Percentiles rank a stretch among this genome's conserved stretches.
Conservation (phyloP, 2,113 vertebrate genomes). For the Aegypius monachus region DNA sequence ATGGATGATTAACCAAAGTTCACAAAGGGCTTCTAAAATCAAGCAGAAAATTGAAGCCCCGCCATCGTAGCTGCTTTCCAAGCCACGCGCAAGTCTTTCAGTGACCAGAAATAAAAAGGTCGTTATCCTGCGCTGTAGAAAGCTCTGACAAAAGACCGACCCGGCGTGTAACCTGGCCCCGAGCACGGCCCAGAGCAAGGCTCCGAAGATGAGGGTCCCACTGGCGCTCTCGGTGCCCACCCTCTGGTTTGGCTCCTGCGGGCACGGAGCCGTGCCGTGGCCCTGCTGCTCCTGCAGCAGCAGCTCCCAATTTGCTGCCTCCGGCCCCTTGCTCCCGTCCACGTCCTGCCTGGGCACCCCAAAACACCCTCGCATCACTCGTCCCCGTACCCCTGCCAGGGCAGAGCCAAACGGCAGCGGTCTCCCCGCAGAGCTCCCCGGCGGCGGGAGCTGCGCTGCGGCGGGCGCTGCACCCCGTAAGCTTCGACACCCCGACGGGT, state of each 20-base stretch:
- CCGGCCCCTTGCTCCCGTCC: neutral
- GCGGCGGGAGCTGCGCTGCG: fast-evolving
- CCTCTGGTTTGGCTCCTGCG: neutral
- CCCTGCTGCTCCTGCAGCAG: neutral
- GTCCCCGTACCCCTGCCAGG: fast-evolving
- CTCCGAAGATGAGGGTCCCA: neutral
- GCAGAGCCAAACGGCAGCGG: neutral
- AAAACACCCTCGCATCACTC: fast-evolving
- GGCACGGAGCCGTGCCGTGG: fast-evolving
- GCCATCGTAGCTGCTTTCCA: neutral
- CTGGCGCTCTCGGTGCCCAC: neutral
- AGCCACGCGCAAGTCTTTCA: neutral
- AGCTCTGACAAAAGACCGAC: neutral
- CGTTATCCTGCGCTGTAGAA: neutral
- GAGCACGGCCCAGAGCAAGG: neutral
- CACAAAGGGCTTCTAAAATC: no score
- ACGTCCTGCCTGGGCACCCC: neutral
- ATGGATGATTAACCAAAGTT: no score
- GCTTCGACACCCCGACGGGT: fast-evolving
- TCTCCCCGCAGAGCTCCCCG: neutral
- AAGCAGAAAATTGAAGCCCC: no score
- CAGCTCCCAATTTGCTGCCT: neutral
- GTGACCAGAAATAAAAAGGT: neutral
- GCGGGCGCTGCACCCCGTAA: neutral
- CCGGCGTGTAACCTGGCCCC: fast-evolving